Evolutionary conservation across 2,797 vertebrate species (phyloP), one percentile per base, ranked within the genome.

Genomic region (Hippoglossus hippoglossus): DNA sequence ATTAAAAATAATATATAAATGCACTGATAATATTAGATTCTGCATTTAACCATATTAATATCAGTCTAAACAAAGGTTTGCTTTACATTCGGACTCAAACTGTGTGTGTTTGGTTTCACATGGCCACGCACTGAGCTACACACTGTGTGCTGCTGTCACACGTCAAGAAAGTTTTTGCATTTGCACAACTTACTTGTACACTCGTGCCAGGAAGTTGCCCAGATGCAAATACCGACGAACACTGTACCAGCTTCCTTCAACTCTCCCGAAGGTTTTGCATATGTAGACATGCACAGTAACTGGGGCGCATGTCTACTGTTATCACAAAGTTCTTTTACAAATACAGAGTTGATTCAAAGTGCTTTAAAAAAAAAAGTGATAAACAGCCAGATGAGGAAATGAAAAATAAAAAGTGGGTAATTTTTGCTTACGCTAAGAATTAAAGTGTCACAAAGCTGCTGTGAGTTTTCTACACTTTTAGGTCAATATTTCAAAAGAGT

Each of bases 171-270:
- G 56, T 47, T n/a, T 59, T 70, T 26, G 67, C 24, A 25, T 71
- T 66, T 67, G 18, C 31, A 24, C 5, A 62, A 49, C 11, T 19
- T 55, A 21, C 70, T 61, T 74, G 47, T 46, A 54, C 66, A 61
- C 47, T 15, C 2, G 25, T 54, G 59, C 28, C 44, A 64, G 52
- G 41, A 71, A 50, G 4, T 10, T 18, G n/a, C 22, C 26, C 19
- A n/a, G 52, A 65, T 46, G 63, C 18, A 63, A 74, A 79, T 54
- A 6, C 15, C 1, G 19, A 19, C 6, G 2, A 47, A 60, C 69
- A 28, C 36, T 59, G 34, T 7, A 1, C 16, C 16, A 26, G 21
- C 34, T 19, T 41, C 44, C 73, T 46, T 25, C 44, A 53, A 57
- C 24, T 16, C 34, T 18, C 25, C 21, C 8, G 5, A 34, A 19